A percentile compares a stretch with the other conserved stretches of the same genome.
phyloP scores from a whole-genome alignment of 2,888 invertebrate species.

The Orthosia gracilis region DNA sequence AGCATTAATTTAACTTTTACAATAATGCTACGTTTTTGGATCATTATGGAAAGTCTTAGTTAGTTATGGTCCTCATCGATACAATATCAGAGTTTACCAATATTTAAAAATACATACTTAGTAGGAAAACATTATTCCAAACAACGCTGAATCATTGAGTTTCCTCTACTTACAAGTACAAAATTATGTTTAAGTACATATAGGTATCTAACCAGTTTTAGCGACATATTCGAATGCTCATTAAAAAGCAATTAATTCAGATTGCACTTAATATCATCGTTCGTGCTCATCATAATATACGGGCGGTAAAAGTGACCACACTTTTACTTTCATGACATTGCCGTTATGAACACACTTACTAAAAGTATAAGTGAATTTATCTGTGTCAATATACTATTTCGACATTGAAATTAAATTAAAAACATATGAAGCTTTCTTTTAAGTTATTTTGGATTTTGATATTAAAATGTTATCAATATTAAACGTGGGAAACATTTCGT shows the following conservation, averaged over 20 bases:
- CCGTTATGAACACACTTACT: slow-evolving; percentile 47
- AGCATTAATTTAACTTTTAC: too few species aligned
- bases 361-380: slow-evolving; percentile 51
- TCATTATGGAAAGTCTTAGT: background rate
- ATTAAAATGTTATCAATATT: background rate
- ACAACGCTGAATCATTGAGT: background rate
- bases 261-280: slow-evolving; percentile 51
- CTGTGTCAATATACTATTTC: slow-evolving; percentile 9
- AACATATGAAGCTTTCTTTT: slow-evolving; percentile 17
- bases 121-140: slow-evolving; percentile 1
- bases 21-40: background rate
- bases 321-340: slow-evolving; percentile 75
- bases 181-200: background rate
- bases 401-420: slow-evolving; percentile 28
- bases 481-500: background rate
- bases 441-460: background rate
- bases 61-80: background rate
- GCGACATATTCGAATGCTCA: slow-evolving; percentile 15
- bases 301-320: slow-evolving; percentile 70
- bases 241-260: slow-evolving; percentile 52
- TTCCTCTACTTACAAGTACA: background rate
- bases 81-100: background rate
- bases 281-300: slow-evolving; percentile 36
- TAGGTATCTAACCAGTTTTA: slow-evolving; percentile 2
- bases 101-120: background rate